Percentiles rank a stretch among this genome's conserved stretches.
These are phyloP conservation scores for Siphonodentalium dalli DNA, from an alignment of 2,888 invertebrate species.

Conservation along the genomic window DNA sequence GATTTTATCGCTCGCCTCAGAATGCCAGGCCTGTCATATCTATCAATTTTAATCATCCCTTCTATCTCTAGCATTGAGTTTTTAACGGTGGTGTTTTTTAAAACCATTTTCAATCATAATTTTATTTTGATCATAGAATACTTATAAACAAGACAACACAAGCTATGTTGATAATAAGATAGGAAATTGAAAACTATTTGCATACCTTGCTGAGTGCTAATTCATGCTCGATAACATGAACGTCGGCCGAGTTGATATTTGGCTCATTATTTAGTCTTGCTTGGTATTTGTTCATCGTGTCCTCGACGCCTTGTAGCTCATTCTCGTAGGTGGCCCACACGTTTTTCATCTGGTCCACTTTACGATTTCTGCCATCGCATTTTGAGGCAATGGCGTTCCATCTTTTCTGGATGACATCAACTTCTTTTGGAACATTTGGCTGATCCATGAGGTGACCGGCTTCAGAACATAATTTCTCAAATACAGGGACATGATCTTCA, in stretches of 20 bases:
- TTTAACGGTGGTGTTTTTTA: too few species aligned
- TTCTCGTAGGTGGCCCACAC: slow-evolving; percentile 54
- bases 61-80: too few species aligned
- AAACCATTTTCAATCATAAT: too few species aligned
- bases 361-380: slow-evolving; percentile 50
- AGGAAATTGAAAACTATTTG: too few species aligned
- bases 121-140: too few species aligned
- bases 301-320: slow-evolving; percentile 47
- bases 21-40: too few species aligned
- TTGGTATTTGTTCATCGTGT: slow-evolving; percentile 49
- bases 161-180: too few species aligned
- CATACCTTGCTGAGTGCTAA: slow-evolving; percentile 55
- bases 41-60: too few species aligned
- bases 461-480: slow-evolving; percentile 57
- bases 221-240: slow-evolving; percentile 56
- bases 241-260: slow-evolving; percentile 50
- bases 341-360: slow-evolving; percentile 51
- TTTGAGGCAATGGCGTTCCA: slow-evolving; percentile 51
- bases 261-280: slow-evolving; percentile 47
- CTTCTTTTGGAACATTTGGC: slow-evolving; percentile 52
- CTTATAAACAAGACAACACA: too few species aligned
- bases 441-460: slow-evolving; percentile 58
- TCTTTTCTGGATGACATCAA: slow-evolving; percentile 49
- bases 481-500: slow-evolving; percentile 70
- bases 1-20: too few species aligned